These are phyloP conservation scores for Piscicola geometra DNA, from an alignment of 2,888 invertebrate species.

Conservation along the genomic window DNA sequence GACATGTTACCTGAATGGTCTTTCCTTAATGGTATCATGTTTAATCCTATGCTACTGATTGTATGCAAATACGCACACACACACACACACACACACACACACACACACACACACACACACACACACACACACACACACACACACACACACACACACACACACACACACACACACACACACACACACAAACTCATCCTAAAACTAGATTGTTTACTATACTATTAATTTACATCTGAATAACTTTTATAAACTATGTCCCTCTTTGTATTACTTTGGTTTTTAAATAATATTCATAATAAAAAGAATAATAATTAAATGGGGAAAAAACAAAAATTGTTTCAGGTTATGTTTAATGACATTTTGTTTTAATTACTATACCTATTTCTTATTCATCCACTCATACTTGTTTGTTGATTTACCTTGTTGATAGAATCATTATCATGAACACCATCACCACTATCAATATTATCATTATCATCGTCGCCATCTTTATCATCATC, in stretches of 20 bases:
- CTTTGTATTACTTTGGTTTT: too few relatives aligned
- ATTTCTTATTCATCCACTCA: not conserved
- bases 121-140: conserved; percentile 7
- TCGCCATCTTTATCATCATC: too few relatives aligned
- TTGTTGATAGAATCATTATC: not conserved
- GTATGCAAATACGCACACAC: not conserved
- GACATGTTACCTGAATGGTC: not conserved
- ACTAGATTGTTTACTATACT: too few relatives aligned
- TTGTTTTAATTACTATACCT: not conserved
- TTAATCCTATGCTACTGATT: too few relatives aligned
- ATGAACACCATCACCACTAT: not conserved
- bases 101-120: conserved; percentile 5
- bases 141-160: conserved; percentile 19
- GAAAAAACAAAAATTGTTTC: too few relatives aligned
- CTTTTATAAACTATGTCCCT: too few relatives aligned
- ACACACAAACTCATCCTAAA: conserved; percentile 1
- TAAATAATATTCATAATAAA: too few relatives aligned
- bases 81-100: conserved; percentile 8
- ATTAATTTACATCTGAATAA: too few relatives aligned
- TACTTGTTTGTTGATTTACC: not conserved
- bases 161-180: conserved; percentile 14
- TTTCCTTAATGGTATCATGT: too few relatives aligned
- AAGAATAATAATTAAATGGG: too few relatives aligned
- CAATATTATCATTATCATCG: not conserved
- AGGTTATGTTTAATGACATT: too few relatives aligned